phyloP scores from a whole-genome alignment of 64 coral and sea anemone species.

The Actinia equina region DNA sequence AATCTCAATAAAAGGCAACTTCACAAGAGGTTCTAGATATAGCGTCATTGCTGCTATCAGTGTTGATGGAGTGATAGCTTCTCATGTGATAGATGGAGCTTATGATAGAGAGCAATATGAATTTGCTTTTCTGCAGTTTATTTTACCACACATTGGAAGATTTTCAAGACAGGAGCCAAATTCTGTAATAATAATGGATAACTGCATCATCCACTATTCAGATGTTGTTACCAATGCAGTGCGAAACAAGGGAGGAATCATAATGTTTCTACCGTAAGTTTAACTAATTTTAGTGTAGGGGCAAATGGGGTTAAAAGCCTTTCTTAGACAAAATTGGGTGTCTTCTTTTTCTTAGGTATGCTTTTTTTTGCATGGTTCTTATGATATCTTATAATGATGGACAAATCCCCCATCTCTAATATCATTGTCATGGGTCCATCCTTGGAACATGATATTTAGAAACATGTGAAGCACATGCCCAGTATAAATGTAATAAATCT shows the following conservation, averaged over 20 bases:
- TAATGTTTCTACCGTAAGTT: slow-evolving; percentile 49
- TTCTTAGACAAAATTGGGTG: too few species aligned
- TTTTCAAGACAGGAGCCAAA: slow-evolving; percentile 25
- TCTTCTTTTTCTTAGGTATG: not conserved
- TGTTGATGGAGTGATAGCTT: not conserved
- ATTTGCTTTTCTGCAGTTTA: slow-evolving; percentile 18
- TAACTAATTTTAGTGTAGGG: not conserved
- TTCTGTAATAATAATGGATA: slow-evolving; percentile 44
- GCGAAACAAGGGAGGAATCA: slow-evolving; percentile 23
- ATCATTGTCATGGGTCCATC: not conserved
- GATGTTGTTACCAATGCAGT: slow-evolving; percentile 5
- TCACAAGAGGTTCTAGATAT: slow-evolving; percentile 21
- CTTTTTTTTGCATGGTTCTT: not conserved
- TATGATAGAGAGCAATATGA: slow-evolving; percentile 38
- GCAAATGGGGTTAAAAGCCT: too few species aligned
- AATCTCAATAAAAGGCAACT: slow-evolving; percentile 16
- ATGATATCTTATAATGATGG: too few species aligned
- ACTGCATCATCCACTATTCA: slow-evolving; percentile 46
- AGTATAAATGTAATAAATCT: not conserved
- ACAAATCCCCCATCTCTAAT: not conserved
- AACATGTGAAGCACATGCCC: not conserved
- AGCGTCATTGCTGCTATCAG: slow-evolving; percentile 23
- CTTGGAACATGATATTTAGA: not conserved
- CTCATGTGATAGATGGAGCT: slow-evolving; percentile 12
- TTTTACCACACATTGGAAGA: not conserved